These are phyloP conservation scores for Raja brachyura DNA, from an alignment of 2,113 vertebrate species.

Conservation along the genomic window DNA sequence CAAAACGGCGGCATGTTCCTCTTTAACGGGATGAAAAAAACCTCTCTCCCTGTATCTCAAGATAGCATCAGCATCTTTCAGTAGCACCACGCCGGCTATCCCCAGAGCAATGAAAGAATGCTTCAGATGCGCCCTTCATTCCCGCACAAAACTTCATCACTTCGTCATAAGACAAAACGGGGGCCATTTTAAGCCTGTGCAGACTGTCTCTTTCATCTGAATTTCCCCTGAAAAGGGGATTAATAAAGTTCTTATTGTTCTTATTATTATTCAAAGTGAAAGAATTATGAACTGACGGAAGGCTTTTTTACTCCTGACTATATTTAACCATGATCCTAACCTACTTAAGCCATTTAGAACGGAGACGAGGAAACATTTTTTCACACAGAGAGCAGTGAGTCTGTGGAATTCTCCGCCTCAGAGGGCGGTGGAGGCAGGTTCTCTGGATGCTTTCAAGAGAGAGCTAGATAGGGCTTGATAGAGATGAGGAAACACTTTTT, in stretches of 20 bases:
- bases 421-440: too few relatives aligned
- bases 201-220: background rate
- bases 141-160: constrained; percentile 15
- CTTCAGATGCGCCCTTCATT: background rate
- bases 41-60: constrained; percentile 71
- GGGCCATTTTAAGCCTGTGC: background rate
- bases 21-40: constrained; percentile 65
- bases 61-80: constrained; percentile 73
- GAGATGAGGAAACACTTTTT: too few relatives aligned
- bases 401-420: too few relatives aligned
- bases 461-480: too few relatives aligned
- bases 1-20: constrained; percentile 69
- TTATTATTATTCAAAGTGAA: too few relatives aligned
- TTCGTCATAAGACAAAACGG: constrained; percentile 6
- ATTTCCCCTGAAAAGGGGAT: too few relatives aligned
- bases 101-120: constrained; percentile 52
- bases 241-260: too few relatives aligned
- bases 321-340: background rate
- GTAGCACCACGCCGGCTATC: constrained; percentile 55
- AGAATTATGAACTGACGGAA: background rate
- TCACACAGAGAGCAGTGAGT: too few relatives aligned
- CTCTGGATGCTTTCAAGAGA: too few relatives aligned
- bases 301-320: background rate
- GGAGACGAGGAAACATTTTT: too few relatives aligned
- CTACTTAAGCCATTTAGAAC: too few relatives aligned